Evolutionary conservation across 2,888 invertebrate species (phyloP), one percentile per base, ranked within the genome.

Genomic region (Phlogophora meticulosa): DNA sequence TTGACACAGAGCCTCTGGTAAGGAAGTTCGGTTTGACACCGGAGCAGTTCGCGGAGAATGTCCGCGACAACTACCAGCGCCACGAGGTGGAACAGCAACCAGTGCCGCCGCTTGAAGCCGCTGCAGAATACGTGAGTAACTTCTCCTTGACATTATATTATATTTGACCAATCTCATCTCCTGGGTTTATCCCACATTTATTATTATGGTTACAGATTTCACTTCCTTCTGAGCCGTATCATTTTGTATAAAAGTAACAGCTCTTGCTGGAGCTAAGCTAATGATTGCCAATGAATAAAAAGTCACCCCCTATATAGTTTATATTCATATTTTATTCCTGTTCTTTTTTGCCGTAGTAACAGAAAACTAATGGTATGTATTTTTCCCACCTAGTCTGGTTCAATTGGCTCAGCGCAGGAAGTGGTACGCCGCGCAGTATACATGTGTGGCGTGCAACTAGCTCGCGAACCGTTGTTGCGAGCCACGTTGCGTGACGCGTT

Each of bases 41-140:
- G 0, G 98, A 99, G 88, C 98, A 99, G 92, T 99, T 99, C 91
- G 99, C 99, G 0, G 99, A 99, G 94, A 99, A 99, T 94, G 96
- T 99, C 9, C 97, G 99, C 1, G 99, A 99, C 88, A 98, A 99
- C 90, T 99, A 99, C 91, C 98, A 98, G 90, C 96, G 98, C 15
- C 98, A 99, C 90, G 99, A 99, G 87, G 98, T 99, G 1, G 99
- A 99, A 56, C 99, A 99, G 89, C 98, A 98, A 82, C 97, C 97
- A 0, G 96, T 97, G n/a, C 97, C 98, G 80, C 99, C 99, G 0
- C 86, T 96, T 0, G 98, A 98, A 78, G 96, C 98, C 20, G 99
- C 99, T 0, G 97, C 97, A 60, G 98, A 98, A 81, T 98, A 96
- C 87, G 94, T 97, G 28, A 96, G 96, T 84, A 89, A 28, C 11